These are phyloP conservation scores for Apis cerana DNA, from an alignment of 1,140 invertebrate genomes.

Conservation along the genomic window DNA sequence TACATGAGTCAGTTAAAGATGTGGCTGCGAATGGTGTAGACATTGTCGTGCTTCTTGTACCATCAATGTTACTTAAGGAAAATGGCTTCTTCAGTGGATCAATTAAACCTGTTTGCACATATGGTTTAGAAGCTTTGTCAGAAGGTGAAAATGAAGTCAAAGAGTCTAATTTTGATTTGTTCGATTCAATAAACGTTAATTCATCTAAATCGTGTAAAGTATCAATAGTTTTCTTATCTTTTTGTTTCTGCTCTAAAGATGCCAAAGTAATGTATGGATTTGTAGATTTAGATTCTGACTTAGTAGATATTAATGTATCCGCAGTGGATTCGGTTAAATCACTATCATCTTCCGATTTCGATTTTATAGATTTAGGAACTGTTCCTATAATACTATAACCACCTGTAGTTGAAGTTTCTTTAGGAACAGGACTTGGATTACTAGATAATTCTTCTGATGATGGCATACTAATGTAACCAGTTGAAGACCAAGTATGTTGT, in stretches of 20 bases:
- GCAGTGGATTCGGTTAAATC: constrained; percentile 25
- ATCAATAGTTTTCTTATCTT: constrained; percentile 48
- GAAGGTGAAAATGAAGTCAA: constrained; percentile 24
- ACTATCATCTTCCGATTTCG: constrained; percentile 63
- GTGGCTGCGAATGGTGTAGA: constrained; percentile 46
- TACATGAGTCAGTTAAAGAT: constrained; percentile 45
- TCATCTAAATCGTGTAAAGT: constrained; percentile 55
- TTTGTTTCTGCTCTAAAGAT: constrained; percentile 67
- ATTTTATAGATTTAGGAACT: constrained; percentile 58
- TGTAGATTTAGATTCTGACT: constrained; percentile 49
- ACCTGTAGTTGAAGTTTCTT: constrained; percentile 59
- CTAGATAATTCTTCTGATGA: constrained; percentile 75
- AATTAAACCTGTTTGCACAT: constrained; percentile 69
- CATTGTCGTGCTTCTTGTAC: constrained; percentile 17
- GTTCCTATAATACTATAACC: constrained; percentile 71
- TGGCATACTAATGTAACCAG: constrained; percentile 78
- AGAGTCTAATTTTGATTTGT: constrained; percentile 44
- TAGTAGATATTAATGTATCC: constrained; percentile 42
- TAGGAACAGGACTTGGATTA: constrained; percentile 73
- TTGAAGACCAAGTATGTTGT: constrained; percentile 76
- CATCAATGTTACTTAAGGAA: constrained; percentile 9
- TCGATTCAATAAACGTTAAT: constrained; percentile 55
- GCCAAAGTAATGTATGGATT: constrained; percentile 71
- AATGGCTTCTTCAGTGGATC: constrained; percentile 62
- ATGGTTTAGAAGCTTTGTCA: constrained; percentile 62